Evolutionary conservation across 2,797 vertebrate species (phyloP).

Genomic region (Protosalanx chinensis): DNA sequence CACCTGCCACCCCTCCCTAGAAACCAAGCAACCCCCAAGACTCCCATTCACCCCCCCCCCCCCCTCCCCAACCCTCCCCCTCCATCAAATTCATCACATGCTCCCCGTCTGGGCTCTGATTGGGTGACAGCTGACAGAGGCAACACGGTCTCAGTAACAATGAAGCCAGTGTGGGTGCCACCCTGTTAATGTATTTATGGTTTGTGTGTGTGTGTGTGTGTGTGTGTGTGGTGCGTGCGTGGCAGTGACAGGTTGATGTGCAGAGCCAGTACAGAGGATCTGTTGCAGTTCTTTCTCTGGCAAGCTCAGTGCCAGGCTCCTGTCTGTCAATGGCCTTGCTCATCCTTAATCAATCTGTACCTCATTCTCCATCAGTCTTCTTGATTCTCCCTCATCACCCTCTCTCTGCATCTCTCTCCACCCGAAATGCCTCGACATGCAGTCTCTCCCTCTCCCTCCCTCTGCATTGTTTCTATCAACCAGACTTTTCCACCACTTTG

Average conservation of each 20-base stretch:
- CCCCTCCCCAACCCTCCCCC: background rate
- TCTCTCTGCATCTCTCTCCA: too few species aligned
- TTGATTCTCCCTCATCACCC: too few species aligned
- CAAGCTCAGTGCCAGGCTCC: slow-evolving; percentile 22
- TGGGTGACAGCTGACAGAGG: background rate
- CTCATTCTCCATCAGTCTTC: background rate
- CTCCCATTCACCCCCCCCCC: background rate
- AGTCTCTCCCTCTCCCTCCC: background rate
- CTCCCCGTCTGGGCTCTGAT: background rate
- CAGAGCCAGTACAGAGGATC: background rate
- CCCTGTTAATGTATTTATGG: background rate
- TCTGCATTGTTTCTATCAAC: background rate
- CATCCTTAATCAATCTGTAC: slow-evolving; percentile 7
- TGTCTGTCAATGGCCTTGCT: slow-evolving; percentile 22
- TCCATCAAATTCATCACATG: background rate
- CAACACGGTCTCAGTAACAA: slow-evolving; percentile 10
- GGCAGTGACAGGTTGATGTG: background rate
- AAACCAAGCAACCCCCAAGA: background rate
- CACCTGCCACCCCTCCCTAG: too few species aligned
- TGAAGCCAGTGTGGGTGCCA: slow-evolving; percentile 15
- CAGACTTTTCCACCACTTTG: too few species aligned
- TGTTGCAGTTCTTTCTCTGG: background rate
- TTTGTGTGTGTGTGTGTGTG: background rate
- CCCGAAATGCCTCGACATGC: background rate
- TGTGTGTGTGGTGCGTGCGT: too few species aligned